Evolutionary conservation across 2,797 vertebrate genomes (phyloP).

Genomic region (Neoniphon sammara): DNA sequence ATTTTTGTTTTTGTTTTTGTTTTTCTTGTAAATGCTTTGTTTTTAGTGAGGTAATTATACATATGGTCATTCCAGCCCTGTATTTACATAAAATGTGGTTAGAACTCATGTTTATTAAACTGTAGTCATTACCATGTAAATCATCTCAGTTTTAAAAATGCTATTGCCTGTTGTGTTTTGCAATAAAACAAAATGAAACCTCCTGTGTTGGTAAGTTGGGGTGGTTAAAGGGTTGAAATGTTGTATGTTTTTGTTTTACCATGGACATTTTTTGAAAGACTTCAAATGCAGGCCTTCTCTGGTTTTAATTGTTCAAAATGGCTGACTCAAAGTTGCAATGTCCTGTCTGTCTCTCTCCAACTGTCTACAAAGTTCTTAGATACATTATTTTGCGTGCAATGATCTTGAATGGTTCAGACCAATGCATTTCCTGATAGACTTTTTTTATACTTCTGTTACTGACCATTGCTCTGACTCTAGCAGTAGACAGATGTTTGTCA

Average conservation of each 20-base stretch:
- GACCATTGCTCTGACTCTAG: constrained; percentile 67
- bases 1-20: constrained; percentile 47
- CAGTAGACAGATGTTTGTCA: constrained; percentile 72
- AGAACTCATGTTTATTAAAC: constrained; percentile 97
- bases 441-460: constrained; percentile 56
- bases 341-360: constrained; percentile 84
- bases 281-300: constrained; percentile 50
- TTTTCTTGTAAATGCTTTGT: constrained; percentile 99
- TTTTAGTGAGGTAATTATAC: constrained; percentile 98
- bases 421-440: constrained; percentile 58
- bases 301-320: constrained; percentile 65
- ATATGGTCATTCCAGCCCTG: constrained; percentile 99
- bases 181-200: constrained; percentile 99
- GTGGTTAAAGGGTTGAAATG: constrained; percentile 78
- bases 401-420: constrained; percentile 66
- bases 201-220: constrained; percentile 99
- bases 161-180: constrained; percentile 97
- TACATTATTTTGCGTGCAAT: constrained; percentile 54
- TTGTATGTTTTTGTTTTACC: constrained; percentile 52
- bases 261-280: constrained; percentile 7
- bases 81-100: constrained; percentile 95
- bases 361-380: constrained; percentile 76
- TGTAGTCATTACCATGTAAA: constrained; percentile 99
- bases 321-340: constrained; percentile 76
- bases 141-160: constrained; percentile 99